A percentile compares a stretch with the other conserved stretches of the same genome.
Evolutionary conservation across 2,113 vertebrate species (phyloP).

Genomic region (Tricholaema leucomelas): DNA sequence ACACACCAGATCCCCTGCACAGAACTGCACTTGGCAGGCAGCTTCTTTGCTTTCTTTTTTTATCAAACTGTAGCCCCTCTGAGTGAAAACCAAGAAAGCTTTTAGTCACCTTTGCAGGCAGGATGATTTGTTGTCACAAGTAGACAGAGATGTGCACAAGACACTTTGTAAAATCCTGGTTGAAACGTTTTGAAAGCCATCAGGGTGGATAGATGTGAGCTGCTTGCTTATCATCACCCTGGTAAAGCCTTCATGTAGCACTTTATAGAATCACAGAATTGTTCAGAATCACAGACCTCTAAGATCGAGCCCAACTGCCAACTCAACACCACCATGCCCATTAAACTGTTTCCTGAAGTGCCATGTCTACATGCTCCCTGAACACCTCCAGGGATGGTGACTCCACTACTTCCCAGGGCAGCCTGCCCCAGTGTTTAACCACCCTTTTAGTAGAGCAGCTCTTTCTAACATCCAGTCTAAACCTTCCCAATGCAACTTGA

Average conservation of each 20-base stretch:
- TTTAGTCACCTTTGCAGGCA: background rate
- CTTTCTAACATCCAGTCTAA: no score
- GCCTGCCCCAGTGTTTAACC: no score
- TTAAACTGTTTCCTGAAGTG: no score
- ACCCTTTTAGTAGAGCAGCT: no score
- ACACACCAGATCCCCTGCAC: background rate
- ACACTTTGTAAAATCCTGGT: rapidly evolving
- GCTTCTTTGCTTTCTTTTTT: background rate
- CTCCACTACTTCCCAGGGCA: no score
- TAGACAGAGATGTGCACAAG: background rate
- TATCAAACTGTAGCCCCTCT: background rate
- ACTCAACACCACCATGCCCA: no score
- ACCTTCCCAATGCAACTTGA: no score
- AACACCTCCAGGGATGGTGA: no score
- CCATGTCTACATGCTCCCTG: no score
- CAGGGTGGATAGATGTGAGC: rapidly evolving
- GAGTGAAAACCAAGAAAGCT: background rate
- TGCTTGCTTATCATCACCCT: background rate
- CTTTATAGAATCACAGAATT: background rate
- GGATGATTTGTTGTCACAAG: background rate
- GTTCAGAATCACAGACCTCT: no score
- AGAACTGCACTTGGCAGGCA: background rate
- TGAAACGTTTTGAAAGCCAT: background rate
- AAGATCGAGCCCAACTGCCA: no score
- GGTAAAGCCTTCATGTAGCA: background rate